A percentile compares a stretch with the other conserved stretches of the same genome.
These are phyloP conservation scores for Peromyscus maniculatus DNA, from an alignment of 2,113 vertebrate species.

Conservation along the genomic window DNA sequence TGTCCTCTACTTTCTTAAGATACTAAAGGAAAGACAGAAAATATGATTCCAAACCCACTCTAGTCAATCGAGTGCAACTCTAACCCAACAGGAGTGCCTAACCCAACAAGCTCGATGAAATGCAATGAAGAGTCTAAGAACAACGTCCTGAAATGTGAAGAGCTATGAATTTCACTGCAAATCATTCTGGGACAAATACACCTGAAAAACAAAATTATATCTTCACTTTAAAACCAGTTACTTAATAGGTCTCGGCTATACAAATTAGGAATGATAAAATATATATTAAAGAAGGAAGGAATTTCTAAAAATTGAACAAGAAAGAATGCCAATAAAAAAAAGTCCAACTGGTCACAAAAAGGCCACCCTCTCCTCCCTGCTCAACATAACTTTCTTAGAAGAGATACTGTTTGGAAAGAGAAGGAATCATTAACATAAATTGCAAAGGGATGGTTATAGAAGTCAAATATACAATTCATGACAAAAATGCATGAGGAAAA, in stretches of 20 bases:
- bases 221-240: constrained; percentile 22
- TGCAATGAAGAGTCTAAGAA: not conserved
- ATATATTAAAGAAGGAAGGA: constrained; percentile 52
- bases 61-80: constrained; percentile 40
- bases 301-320: constrained; percentile 10
- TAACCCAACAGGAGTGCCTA: not conserved
- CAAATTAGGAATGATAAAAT: constrained; percentile 28
- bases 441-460: constrained; percentile 7
- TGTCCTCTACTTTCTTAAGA: constrained; percentile 45
- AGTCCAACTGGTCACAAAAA: not conserved
- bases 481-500: constrained; percentile 36
- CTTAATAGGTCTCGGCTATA: not conserved
- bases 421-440: not conserved
- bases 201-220: constrained; percentile 30
- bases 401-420: not conserved
- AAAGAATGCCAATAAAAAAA: constrained; percentile 27
- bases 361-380: not conserved
- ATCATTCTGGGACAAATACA: constrained; percentile 15
- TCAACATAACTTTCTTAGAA: constrained; percentile 24
- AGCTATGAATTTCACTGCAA: constrained; percentile 19
- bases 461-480: not conserved
- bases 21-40: constrained; percentile 35
- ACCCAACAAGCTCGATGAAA: constrained; percentile 36
- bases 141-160: constrained; percentile 37
- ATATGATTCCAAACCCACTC: constrained; percentile 12